These are phyloP conservation scores for Prolemur simus DNA, from an alignment of 2,113 vertebrate species.

Conservation along the genomic window DNA sequence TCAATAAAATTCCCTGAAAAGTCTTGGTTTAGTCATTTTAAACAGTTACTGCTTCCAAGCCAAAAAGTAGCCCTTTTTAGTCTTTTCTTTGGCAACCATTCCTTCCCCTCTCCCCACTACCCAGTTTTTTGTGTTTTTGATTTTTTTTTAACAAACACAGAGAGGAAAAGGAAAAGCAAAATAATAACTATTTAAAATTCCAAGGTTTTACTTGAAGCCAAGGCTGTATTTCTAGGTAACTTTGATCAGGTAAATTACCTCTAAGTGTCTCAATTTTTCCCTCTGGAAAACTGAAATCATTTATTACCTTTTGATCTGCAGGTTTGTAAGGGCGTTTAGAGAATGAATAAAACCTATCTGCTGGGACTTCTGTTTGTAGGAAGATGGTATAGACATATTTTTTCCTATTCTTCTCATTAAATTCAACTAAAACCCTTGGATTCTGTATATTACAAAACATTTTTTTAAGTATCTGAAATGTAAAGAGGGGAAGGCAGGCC, in stretches of 20 bases:
- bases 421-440: not conserved
- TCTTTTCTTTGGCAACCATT: not conserved
- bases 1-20: conserved; percentile 40
- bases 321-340: conserved; percentile 51
- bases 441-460: not conserved
- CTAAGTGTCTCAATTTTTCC: conserved; percentile 70
- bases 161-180: conserved; percentile 56
- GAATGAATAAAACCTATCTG: conserved; percentile 43
- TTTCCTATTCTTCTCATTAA: not conserved
- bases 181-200: conserved; percentile 66
- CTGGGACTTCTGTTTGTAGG: conserved; percentile 33
- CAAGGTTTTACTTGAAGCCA: conserved; percentile 69
- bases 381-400: not conserved
- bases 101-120: not conserved
- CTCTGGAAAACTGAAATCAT: conserved; percentile 70
- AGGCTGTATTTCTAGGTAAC: conserved; percentile 68
- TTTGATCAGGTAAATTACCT: conserved; percentile 75
- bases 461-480: not conserved
- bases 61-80: not conserved
- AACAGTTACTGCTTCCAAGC: not conserved
- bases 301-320: conserved; percentile 67
- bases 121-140: not conserved
- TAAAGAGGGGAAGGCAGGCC: not conserved
- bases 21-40: conserved; percentile 4
- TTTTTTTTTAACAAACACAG: conserved; percentile 46